Conservation (phyloP, 1,140 invertebrate species). For the Dendroctonus ponderosae region DNA sequence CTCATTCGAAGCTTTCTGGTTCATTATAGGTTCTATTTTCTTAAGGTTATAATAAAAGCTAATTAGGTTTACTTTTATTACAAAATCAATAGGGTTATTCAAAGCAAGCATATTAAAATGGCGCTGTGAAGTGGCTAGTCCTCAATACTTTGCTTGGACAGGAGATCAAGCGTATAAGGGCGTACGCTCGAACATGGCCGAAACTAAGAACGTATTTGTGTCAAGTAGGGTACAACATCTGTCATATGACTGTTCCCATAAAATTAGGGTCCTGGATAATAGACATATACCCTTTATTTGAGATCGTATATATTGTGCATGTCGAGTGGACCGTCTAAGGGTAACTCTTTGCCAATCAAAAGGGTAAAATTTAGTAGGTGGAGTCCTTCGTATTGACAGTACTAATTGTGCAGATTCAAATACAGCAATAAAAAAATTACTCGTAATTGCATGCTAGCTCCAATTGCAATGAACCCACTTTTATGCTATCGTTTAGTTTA, state of each 20-base stretch:
- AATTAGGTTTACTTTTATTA: slow-evolving; percentile 19
- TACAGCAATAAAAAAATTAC: neutral
- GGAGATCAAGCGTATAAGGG: slow-evolving; percentile 30
- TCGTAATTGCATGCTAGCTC: neutral
- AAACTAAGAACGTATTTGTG: slow-evolving; percentile 35
- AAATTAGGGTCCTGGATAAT: slow-evolving; percentile 40
- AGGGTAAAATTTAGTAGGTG: slow-evolving; percentile 44
- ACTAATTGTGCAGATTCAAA: slow-evolving; percentile 6
- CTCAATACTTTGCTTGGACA: slow-evolving; percentile 32
- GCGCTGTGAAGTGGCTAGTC: slow-evolving; percentile 27
- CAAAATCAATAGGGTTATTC: slow-evolving; percentile 17
- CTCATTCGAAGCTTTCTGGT: neutral
- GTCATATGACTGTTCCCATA: slow-evolving; percentile 45
- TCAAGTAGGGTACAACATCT: slow-evolving; percentile 43
- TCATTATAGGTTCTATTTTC: neutral
- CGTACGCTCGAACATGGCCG: slow-evolving; percentile 33
- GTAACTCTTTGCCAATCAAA: slow-evolving; percentile 44
- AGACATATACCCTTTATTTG: slow-evolving; percentile 44
- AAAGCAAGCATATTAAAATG: slow-evolving; percentile 18
- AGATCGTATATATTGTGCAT: slow-evolving; percentile 23
- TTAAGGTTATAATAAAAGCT: slow-evolving; percentile 5
- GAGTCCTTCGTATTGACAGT: slow-evolving; percentile 40
- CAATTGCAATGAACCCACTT: too few relatives aligned
- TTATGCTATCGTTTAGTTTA: too few relatives aligned
- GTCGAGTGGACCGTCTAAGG: slow-evolving; percentile 37